Base-by-base conservation (phyloP, 2,888 invertebrate species). In the Branchipolynoe longqiensis region DNA sequence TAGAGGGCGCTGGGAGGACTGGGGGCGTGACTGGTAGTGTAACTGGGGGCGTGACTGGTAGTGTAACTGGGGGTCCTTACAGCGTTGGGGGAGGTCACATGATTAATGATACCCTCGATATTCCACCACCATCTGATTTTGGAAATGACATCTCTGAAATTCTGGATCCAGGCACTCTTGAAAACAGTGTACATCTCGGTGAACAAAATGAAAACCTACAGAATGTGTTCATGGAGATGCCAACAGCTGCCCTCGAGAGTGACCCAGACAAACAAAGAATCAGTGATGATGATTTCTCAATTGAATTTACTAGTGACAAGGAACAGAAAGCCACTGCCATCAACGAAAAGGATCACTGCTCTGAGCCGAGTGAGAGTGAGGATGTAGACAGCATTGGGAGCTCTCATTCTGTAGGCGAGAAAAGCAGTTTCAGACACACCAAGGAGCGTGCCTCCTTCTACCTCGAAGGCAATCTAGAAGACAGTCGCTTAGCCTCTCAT, bases 151-250 rank as follows among this genome's bases (percentile, higher is more conserved):
- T 18, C 18, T n/a, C 58, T 58, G 48, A 48, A 48, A 8, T 18
- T 8, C 8, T 18, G 8, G 58, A 14, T 8, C 22, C 33, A 22
- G 33, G 14, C 36, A 69, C 69, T 69, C 69, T 69, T 18, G 69
- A 69, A 38, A 69, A 69, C 69, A 69, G 69, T 48, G 41, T 78
- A 2, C 78, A 78, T 41, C 54, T 78, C 31, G 78, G 78, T 78
- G 54, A 78, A 25, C 78, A 78, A 8, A 78, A 78, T 48, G 78
- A 78, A 48, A 25, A 28, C 54, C 78, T 78, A 78, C 78, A 78
- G 78, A 78, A 78, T 78, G 78, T 78, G 48, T 78, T 78, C 78
- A 78, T 78, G 78, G 78, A 78, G 78, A 78, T 78, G 78, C 78
- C 78, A 12, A 48, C 78, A 14, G 3, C 78, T 25, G 48, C 78